These are phyloP conservation scores for Penaeus chinensis DNA, from an alignment of 1,140 invertebrate species.

Conservation along the genomic window DNA sequence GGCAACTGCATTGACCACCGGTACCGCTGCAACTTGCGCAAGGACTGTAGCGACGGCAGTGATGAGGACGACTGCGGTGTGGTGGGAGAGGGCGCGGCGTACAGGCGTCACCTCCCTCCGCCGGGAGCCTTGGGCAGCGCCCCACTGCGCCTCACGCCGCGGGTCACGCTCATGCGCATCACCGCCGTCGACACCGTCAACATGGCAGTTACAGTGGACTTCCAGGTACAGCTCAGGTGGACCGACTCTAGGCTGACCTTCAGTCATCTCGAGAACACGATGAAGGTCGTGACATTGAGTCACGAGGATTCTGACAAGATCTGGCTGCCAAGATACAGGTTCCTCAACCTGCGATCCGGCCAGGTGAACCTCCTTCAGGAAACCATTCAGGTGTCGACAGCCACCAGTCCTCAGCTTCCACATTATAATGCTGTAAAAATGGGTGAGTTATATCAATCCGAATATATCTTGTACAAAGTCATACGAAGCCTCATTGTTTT, in stretches of 20 bases:
- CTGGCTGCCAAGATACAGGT: slow-evolving; percentile 27
- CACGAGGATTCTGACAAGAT: slow-evolving; percentile 29
- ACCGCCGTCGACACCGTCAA: slow-evolving; percentile 15
- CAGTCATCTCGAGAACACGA: slow-evolving; percentile 18
- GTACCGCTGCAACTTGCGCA: slow-evolving; percentile 29
- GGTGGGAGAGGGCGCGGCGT: not conserved
- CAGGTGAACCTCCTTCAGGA: slow-evolving; percentile 10
- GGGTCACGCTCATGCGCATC: slow-evolving; percentile 21
- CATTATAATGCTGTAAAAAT: slow-evolving; percentile 34
- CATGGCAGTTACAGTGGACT: slow-evolving; percentile 28
- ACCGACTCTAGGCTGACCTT: slow-evolving; percentile 16
- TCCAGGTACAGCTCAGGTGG: slow-evolving; percentile 16
- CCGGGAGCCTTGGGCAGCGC: not conserved
- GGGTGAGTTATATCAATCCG: slow-evolving; percentile 12
- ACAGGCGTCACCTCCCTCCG: slow-evolving; percentile 13
- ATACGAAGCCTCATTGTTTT: not conserved
- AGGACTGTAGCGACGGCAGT: slow-evolving; percentile 28
- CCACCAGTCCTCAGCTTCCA: slow-evolving; percentile 14
- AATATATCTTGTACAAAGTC: not conserved
- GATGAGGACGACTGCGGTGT: slow-evolving; percentile 37
- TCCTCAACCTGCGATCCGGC: not conserved
- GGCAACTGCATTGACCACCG: slow-evolving; percentile 15
- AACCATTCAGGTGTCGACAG: slow-evolving; percentile 2
- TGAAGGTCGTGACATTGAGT: not conserved
- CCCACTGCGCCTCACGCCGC: not conserved